Base-by-base conservation (phyloP, 2,113 vertebrate species). In the Gadus macrocephalus region DNA sequence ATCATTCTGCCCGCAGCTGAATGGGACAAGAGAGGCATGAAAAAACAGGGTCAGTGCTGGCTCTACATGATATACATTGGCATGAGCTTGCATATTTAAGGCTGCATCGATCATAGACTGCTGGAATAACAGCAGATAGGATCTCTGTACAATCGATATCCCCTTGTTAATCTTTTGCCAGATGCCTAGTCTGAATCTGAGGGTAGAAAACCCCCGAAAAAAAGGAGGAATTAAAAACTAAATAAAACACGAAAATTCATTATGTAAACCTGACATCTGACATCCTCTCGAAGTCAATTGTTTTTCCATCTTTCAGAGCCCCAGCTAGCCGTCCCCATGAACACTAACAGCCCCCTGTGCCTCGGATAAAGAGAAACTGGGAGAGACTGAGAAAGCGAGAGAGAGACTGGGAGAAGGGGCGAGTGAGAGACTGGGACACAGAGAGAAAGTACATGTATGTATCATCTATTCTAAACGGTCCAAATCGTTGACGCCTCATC, bases 11-110 rank as follows among this genome's bases (percentile, higher is more conserved):
- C 58, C 73, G 74, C 22, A 73, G 11, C 42, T 49, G 42, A 49
- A 11, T 49, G 42, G 42, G 42, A 49, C 42, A 49, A 49, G 42
- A 14, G 42, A 49, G 12, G 42, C 31, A 35, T 35, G 8, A 49
- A 49, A 49, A 14, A 11, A 49, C 42, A 49, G 42, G 42, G 55
- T n/a, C 68, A 31, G 66, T 14, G 65, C 2, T 0, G 35, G 70
- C 68, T 78, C 66, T 55, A 58, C 49, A 60, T 71, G 72, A 69
- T 78, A 74, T 35, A 69, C 79, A 67, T 76, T 76, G 42, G 77
- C 66, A 79, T 72, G 69, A 80, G 73, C 66, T 76, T 80, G 78
- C 81, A 80, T 73, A 82, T 78, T 78, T 75, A 65, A 49, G 35
- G 2, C 64, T 22, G n/a, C 64, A 86, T 81, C 5, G 75, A 81